Base-by-base conservation (phyloP, 2,113 vertebrate species). In the Tapirus terrestris region DNA sequence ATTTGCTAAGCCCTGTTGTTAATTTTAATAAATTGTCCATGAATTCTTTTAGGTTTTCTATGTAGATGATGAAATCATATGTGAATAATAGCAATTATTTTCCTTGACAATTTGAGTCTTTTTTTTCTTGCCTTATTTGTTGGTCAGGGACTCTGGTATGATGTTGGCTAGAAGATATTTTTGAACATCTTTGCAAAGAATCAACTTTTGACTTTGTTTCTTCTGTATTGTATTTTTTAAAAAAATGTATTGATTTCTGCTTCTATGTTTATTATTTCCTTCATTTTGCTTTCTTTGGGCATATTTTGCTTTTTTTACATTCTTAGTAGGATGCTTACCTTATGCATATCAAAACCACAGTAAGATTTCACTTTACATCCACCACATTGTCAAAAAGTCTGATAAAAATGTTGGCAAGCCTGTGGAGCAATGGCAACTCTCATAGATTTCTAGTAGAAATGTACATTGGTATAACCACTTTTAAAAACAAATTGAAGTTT, bases 11-110 rank as follows among this genome's bases (percentile, higher is more conserved):
- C 39, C 67, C 4, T 92, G 75, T 85, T 91, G 48, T 39, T 96
- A 67, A 81, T 92, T 92, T 45, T 87, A 82, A 96, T 75, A 82
- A 88, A 88, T 60, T 87, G 12, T n/a, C 18, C 9, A 81, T 36
- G 31, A 21, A 76, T 58, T 92, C 25, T 67, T 75, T 88, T 56
- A 72, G 31, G 58, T 25, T 67, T 96, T 76, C 58, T 51, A 39
- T 68, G 51, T 29, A 76, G 36, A 82, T 25, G 60, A 39, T 92
- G 48, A 87, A 67, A 60, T 58, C 36, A 75, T 76, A 48, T 60
- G 31, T 92, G 27, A 92, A 75, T 68, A 92, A 75, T 2, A 73
- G 27, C 67, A 61, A 16, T 72, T 72, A 67, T 81, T 73, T 81
- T 88, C 13, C 21, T 92, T 76, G 48, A 92, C 31, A 82, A 60